Conservation (phyloP, 2,797 vertebrate genomes). For the Catharus ustulatus region DNA sequence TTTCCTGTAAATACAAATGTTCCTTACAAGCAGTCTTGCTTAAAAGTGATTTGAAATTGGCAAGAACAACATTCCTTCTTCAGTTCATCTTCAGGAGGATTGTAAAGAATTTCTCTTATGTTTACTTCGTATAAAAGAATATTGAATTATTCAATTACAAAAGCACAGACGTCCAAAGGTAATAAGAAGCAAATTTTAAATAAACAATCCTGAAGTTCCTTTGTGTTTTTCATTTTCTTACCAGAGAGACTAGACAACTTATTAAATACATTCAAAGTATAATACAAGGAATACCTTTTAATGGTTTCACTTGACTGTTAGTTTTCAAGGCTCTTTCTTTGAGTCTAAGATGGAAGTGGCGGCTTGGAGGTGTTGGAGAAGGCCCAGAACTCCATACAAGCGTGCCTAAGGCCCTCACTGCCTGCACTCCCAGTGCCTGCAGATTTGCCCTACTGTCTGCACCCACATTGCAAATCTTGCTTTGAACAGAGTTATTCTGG, state of each 20-base stretch:
- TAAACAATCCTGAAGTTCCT: conserved; percentile 48
- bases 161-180: conserved; percentile 1
- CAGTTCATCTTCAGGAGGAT: conserved; percentile 50
- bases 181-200: conserved; percentile 34
- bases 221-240: conserved; percentile 17
- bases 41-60: conserved; percentile 18
- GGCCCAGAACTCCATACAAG: neutral
- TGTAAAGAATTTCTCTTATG: conserved; percentile 53
- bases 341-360: neutral
- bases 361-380: neutral
- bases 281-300: neutral
- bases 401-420: neutral
- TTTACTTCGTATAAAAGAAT: conserved; percentile 30
- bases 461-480: neutral
- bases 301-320: neutral
- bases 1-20: conserved; percentile 3
- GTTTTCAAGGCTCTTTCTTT: neutral
- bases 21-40: neutral
- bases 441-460: neutral
- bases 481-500: neutral
- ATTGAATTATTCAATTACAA: conserved; percentile 40
- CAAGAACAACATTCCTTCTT: conserved; percentile 24
- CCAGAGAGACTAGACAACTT: neutral
- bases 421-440: neutral
- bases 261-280: neutral